Conservation (phyloP, 2,113 vertebrate genomes). For the Lethenteron camtschaticum region DNA sequence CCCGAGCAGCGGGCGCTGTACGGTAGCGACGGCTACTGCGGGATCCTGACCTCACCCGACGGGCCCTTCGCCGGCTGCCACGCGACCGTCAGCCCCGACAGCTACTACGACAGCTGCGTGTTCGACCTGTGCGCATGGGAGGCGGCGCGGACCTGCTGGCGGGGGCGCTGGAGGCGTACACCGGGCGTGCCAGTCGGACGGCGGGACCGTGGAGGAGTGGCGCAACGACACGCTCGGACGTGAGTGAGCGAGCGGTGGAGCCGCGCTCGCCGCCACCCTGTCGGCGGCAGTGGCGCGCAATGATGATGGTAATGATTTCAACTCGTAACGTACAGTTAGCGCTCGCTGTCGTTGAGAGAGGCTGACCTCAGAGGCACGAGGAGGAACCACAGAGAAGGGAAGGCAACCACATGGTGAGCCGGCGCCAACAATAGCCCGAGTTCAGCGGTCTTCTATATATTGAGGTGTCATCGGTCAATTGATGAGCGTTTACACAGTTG, state of each 20-base stretch:
- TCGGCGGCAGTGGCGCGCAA: no score
- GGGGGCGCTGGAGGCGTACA: slow-evolving; percentile 16
- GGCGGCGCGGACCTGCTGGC: slow-evolving; percentile 15
- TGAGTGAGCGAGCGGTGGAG: slow-evolving; percentile 12
- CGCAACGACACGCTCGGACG: slow-evolving; percentile 19
- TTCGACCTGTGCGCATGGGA: slow-evolving; percentile 18
- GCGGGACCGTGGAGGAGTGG: slow-evolving; percentile 13
- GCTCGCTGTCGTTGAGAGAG: no score
- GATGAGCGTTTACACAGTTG: no score
- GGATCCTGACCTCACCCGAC: slow-evolving; percentile 12
- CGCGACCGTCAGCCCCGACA: slow-evolving; percentile 9
- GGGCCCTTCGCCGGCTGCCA: slow-evolving; percentile 18
- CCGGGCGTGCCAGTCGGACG: slow-evolving; percentile 16
- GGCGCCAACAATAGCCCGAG: no score
- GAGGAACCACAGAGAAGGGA: no score
- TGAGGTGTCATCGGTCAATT: no score
- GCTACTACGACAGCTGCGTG: slow-evolving; percentile 17
- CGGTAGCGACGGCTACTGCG: slow-evolving; percentile 13
- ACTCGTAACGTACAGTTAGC: no score
- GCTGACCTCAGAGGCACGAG: no score
- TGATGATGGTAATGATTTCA: no score
- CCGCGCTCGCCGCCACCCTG: no score
- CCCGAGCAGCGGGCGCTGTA: slow-evolving; percentile 10
- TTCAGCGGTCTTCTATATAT: no score
- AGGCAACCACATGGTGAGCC: no score